Conservation (phyloP, 64 coral and sea anemone genomes). For the Dendrophyllia cribrosa region DNA sequence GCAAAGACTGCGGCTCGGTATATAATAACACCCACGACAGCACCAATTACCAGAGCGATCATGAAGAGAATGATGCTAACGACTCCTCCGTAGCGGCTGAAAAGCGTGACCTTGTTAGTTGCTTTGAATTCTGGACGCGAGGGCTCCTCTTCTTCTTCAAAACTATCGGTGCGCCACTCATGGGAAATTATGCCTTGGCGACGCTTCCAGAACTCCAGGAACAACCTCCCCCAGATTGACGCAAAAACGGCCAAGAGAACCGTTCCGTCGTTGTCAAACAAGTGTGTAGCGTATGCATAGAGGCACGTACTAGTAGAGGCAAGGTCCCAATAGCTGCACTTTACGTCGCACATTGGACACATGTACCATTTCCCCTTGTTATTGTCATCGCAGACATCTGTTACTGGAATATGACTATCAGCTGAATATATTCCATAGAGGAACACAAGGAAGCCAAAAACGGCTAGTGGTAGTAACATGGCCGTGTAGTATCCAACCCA, state of each 20-base stretch:
- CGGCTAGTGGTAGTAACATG: conserved; percentile 76
- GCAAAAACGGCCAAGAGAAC: conserved; percentile 72
- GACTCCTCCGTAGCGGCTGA: conserved; percentile 47
- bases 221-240: conserved; percentile 83
- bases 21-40: conserved; percentile 70
- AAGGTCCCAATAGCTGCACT: conserved; percentile 78
- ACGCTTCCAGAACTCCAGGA: conserved; percentile 92
- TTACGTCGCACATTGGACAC: conserved; percentile 81
- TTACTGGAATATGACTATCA: conserved; percentile 47
- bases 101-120: conserved; percentile 28
- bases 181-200: conserved; percentile 73
- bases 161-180: conserved; percentile 73
- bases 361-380: conserved; percentile 70
- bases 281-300: conserved; percentile 68
- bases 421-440: conserved; percentile 61
- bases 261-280: conserved; percentile 81
- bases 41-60: conserved; percentile 72
- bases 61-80: conserved; percentile 60
- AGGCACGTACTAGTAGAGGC: conserved; percentile 30
- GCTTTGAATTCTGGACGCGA: conserved; percentile 77
- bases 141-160: conserved; percentile 72
- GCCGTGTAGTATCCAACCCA: conserved; percentile 85
- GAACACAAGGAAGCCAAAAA: conserved; percentile 69
- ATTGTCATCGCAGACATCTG: conserved; percentile 59
- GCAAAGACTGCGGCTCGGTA: conserved; percentile 86